Conservation (phyloP, 64 coral and sea anemone genomes). For the Catalaphyllia jardinei region DNA sequence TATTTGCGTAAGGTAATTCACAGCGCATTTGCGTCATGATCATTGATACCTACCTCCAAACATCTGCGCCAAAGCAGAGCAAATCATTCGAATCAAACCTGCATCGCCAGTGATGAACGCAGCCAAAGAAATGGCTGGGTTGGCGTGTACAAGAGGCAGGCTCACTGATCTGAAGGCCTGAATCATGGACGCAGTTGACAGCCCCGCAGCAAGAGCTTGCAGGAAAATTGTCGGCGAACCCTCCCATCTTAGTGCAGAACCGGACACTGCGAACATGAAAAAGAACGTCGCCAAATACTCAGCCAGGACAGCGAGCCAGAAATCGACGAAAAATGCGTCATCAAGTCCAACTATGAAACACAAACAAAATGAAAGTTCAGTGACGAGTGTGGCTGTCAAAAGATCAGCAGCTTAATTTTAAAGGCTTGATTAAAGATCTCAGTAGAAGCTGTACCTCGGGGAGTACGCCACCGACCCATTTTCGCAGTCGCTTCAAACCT, state of each 20-base stretch:
- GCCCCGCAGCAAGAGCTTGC: slow-evolving; percentile 74
- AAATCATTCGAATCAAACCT: slow-evolving; percentile 45
- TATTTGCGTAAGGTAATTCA: no score
- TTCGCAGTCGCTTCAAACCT: background rate
- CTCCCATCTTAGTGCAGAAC: slow-evolving; percentile 73
- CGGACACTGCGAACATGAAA: slow-evolving; percentile 80
- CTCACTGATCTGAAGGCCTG: slow-evolving; percentile 88
- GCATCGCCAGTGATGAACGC: slow-evolving; percentile 71
- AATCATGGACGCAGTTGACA: slow-evolving; percentile 48
- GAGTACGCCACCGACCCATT: background rate
- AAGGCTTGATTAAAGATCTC: background rate
- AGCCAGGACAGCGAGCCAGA: slow-evolving; percentile 81
- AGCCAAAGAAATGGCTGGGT: slow-evolving; percentile 75
- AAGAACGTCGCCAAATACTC: slow-evolving; percentile 77
- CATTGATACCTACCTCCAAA: slow-evolving; percentile 80
- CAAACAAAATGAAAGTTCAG: background rate
- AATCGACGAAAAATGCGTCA: slow-evolving; percentile 64
- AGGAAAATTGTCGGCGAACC: slow-evolving; percentile 70
- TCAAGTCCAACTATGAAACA: slow-evolving; percentile 53
- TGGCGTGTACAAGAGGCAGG: slow-evolving; percentile 76
- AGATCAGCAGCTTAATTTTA: no score
- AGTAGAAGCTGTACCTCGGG: background rate
- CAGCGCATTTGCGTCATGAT: background rate
- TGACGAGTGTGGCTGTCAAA: background rate
- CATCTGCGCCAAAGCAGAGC: slow-evolving; percentile 60